Evolutionary conservation across 1,140 invertebrate genomes (phyloP).

Genomic region (Goniozus legneri): DNA sequence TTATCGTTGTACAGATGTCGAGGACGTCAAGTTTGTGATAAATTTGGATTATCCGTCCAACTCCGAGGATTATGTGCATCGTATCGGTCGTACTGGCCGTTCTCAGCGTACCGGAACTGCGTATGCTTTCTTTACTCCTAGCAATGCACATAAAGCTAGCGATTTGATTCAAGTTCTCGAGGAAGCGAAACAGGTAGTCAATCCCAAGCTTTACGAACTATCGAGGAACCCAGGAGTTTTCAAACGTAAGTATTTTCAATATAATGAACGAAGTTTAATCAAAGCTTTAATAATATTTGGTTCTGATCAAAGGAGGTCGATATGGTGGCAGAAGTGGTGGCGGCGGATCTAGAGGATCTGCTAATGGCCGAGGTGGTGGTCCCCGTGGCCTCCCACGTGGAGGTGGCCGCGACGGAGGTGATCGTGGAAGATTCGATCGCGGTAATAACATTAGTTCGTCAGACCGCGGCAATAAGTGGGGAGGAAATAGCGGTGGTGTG

Average conservation of each 20-base stretch:
- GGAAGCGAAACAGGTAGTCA: constrained; percentile 69
- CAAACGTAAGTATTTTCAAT: constrained; percentile 38
- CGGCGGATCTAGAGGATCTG: constrained; percentile 4
- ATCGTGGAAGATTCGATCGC: constrained; percentile 40
- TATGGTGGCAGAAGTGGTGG: constrained; percentile 33
- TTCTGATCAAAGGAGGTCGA: constrained; percentile 22
- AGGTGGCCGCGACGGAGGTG: constrained; percentile 36
- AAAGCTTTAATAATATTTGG: background rate
- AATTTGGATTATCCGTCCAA: constrained; percentile 90
- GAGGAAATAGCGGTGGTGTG: constrained; percentile 29
- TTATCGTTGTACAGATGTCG: constrained; percentile 68
- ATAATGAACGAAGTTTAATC: constrained; percentile 13
- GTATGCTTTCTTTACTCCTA: constrained; percentile 83
- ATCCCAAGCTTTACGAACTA: constrained; percentile 56
- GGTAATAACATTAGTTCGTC: constrained; percentile 13
- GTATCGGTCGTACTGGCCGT: constrained; percentile 85
- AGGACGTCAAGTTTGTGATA: constrained; percentile 90
- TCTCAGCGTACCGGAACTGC: constrained; percentile 80
- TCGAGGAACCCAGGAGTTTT: constrained; percentile 47
- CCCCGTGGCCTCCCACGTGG: constrained; percentile 25
- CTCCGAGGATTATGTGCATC: constrained; percentile 88
- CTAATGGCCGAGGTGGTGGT: constrained; percentile 25
- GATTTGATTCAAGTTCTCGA: constrained; percentile 67
- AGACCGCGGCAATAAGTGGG: constrained; percentile 44
- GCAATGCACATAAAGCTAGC: constrained; percentile 71